phyloP scores from a whole-genome alignment of 2,888 invertebrate genomes.

The Apoderus coryli region DNA sequence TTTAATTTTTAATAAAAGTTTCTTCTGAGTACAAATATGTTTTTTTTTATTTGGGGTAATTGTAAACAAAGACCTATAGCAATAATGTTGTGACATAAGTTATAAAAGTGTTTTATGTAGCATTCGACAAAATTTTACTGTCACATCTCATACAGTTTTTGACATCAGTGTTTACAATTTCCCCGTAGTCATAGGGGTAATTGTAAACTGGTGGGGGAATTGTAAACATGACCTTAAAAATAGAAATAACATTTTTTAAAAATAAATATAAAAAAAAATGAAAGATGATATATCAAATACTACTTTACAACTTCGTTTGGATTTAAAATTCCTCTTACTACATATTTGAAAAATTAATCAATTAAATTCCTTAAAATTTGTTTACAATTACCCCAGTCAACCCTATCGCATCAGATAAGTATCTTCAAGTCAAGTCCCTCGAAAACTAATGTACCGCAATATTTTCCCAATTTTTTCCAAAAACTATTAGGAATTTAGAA shows the following conservation, averaged over 20 bases:
- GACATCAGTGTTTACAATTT: conserved; percentile 1
- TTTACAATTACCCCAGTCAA: conserved; percentile 3
- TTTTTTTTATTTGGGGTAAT: conserved; percentile 2
- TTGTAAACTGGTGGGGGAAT: conserved; percentile 1
- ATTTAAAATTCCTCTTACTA: no score
- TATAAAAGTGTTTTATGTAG: no score
- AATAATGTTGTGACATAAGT: no score
- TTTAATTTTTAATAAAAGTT: conserved; percentile 1
- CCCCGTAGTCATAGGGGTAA: conserved; percentile 1
- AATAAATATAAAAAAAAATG: neutral
- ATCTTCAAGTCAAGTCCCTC: no score
- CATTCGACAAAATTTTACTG: neutral
- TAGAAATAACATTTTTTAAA: neutral
- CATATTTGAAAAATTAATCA: neutral
- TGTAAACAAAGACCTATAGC: conserved; percentile 1
- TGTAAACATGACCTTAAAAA: neutral
- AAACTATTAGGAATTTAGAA: no score
- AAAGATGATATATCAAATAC: no score
- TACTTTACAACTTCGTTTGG: no score
- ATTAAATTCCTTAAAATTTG: neutral
- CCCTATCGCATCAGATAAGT: no score
- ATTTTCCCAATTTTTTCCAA: no score
- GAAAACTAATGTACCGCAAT: no score
- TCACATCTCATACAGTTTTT: neutral
- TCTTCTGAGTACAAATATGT: no score